Conservation (phyloP, 2,888 invertebrate genomes). For the Neoaliturus tenellus region DNA sequence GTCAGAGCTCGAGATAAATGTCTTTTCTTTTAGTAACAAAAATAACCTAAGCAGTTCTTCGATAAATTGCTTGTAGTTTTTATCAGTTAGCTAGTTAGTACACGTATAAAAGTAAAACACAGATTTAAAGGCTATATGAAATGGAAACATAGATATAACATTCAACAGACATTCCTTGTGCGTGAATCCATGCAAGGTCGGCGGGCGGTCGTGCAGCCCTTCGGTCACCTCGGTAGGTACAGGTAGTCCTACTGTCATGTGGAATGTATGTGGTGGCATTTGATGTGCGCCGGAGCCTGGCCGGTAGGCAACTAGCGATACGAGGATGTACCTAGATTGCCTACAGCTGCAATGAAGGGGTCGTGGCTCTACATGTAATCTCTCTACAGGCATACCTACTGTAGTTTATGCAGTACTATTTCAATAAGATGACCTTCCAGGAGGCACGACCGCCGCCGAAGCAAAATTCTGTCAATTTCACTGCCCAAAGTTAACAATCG, state of each 20-base stretch:
- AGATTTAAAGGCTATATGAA: conserved; percentile 51
- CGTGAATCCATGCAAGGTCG: conserved; percentile 11
- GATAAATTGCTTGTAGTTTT: conserved; percentile 47
- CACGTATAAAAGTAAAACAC: conserved; percentile 40
- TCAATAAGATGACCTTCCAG: neutral
- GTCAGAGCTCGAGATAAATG: neutral
- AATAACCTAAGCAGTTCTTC: conserved; percentile 46
- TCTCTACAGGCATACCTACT: neutral
- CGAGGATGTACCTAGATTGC: neutral
- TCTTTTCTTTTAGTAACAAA: conserved; percentile 41
- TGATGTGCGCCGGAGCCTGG: neutral
- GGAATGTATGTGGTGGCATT: too few relatives aligned
- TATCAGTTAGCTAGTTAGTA: conserved; percentile 11
- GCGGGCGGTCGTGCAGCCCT: neutral
- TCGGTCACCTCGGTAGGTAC: neutral
- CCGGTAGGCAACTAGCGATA: neutral
- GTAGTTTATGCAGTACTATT: neutral
- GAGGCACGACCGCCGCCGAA: conserved; percentile 1
- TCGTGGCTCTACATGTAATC: neutral
- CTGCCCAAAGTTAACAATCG: conserved; percentile 39
- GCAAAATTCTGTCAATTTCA: conserved; percentile 32
- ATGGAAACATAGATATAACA: conserved; percentile 50
- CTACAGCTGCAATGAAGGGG: neutral
- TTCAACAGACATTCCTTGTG: conserved; percentile 48
- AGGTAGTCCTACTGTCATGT: neutral